A percentile compares a stretch with the other conserved stretches of the same genome.
Evolutionary conservation across 2,797 vertebrate genomes (phyloP).

Genomic region (Tadarida brasiliensis): DNA sequence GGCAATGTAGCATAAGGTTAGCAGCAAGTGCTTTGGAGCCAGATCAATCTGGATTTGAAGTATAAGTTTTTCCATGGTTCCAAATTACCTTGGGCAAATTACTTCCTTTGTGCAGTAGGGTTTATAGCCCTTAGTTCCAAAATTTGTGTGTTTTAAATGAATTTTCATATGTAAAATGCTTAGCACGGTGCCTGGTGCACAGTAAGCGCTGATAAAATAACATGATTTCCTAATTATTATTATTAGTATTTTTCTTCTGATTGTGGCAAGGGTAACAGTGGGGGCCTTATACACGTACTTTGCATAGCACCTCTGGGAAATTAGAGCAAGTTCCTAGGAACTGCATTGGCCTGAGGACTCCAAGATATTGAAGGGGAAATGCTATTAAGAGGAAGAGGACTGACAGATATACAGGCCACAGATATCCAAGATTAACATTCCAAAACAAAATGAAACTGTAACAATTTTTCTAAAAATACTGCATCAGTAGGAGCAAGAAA

Average conservation of each 20-base stretch:
- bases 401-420: not conserved
- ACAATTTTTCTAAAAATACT: not conserved
- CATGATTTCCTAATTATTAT: not conserved
- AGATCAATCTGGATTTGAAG: not conserved
- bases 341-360: not conserved
- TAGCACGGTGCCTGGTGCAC: not conserved
- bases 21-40: not conserved
- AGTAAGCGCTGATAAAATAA: not conserved
- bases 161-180: not conserved
- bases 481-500: not conserved
- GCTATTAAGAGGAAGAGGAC: not conserved
- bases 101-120: not conserved
- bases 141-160: constrained; percentile 18
- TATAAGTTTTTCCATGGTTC: not conserved
- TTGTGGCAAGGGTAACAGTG: not conserved
- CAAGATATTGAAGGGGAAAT: not conserved
- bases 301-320: not conserved
- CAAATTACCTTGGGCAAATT: not conserved
- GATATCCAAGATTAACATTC: not conserved
- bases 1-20: not conserved
- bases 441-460: not conserved
- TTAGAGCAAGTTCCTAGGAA: not conserved
- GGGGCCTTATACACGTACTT: not conserved
- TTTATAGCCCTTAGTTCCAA: not conserved
- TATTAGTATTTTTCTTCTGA: constrained; percentile 3